Evolutionary conservation across 2,113 vertebrate species (phyloP).

Genomic region (Thomomys bottae): DNA sequence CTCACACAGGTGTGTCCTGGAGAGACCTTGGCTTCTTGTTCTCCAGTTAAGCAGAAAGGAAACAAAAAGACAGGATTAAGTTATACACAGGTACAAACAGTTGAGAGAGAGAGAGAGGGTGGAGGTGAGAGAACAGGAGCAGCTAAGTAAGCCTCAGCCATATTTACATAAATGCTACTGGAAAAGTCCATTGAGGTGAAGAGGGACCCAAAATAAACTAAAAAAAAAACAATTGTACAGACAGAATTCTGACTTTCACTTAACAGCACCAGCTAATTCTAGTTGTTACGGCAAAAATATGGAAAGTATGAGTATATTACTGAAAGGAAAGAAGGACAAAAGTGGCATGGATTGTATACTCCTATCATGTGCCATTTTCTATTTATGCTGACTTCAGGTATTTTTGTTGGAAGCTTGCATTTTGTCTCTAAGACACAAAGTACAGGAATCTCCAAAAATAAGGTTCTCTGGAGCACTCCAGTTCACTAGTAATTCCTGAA

Average conservation of each 20-base stretch:
- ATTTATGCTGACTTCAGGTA: neutral
- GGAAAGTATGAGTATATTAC: neutral
- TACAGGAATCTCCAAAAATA: conserved; percentile 9
- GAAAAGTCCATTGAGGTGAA: neutral
- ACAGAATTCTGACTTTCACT: neutral
- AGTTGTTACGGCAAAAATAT: neutral
- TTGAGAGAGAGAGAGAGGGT: conserved; percentile 1
- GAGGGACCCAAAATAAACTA: conserved; percentile 34
- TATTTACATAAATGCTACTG: neutral
- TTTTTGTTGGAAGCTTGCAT: neutral
- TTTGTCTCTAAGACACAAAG: conserved; percentile 9
- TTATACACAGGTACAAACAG: conserved; percentile 77
- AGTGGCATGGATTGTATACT: neutral
- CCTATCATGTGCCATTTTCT: neutral
- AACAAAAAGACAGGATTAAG: conserved; percentile 82
- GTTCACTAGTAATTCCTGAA: neutral
- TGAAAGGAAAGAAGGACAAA: neutral
- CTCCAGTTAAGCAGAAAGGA: conserved; percentile 81
- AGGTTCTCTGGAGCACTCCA: neutral
- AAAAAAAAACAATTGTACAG: conserved; percentile 24
- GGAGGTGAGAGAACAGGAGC: neutral
- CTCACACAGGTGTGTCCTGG: conserved; percentile 75
- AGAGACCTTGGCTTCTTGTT: conserved; percentile 77
- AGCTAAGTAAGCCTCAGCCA: neutral
- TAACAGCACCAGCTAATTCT: neutral